These are phyloP conservation scores for Aphelenchoides avenae DNA, from an alignment of 1,140 invertebrate genomes.

Conservation along the genomic window DNA sequence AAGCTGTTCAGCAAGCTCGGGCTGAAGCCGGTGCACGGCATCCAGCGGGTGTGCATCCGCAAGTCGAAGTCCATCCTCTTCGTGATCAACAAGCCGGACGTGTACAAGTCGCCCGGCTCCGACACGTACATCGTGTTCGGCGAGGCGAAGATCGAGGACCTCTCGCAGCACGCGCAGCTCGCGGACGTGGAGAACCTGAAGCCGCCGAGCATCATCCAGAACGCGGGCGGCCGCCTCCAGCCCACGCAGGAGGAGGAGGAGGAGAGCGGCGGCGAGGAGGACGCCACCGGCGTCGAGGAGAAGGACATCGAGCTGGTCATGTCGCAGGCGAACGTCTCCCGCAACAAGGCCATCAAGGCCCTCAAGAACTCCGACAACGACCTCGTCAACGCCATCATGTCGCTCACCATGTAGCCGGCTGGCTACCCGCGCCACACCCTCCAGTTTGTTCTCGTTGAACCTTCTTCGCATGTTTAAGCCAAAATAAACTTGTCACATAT, in stretches of 20 bases:
- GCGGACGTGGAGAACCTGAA: conserved; percentile 98
- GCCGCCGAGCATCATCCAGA: conserved; percentile 64
- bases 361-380: conserved; percentile 94
- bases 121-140: conserved; percentile 99
- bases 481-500: no score
- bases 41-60: conserved; percentile 92
- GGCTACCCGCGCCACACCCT: no score
- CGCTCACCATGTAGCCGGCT: no score
- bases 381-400: conserved; percentile 79
- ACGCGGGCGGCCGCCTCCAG: conserved; percentile 29
- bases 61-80: conserved; percentile 99
- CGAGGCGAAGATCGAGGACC: conserved; percentile 99
- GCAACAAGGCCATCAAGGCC: conserved; percentile 85
- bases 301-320: conserved; percentile 98
- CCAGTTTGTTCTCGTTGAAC: no score
- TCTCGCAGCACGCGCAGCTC: conserved; percentile 96
- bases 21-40: conserved; percentile 86
- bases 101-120: conserved; percentile 97
- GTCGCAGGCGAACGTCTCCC: conserved; percentile 90
- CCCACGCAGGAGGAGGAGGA: conserved; percentile 38
- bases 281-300: conserved; percentile 89
- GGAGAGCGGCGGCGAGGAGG: conserved; percentile 61
- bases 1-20: conserved; percentile 99
- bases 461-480: no score
- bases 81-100: conserved; percentile 98